Evolutionary conservation across 2,113 vertebrate genomes (phyloP).

Genomic region (Alexandromys fortis): DNA sequence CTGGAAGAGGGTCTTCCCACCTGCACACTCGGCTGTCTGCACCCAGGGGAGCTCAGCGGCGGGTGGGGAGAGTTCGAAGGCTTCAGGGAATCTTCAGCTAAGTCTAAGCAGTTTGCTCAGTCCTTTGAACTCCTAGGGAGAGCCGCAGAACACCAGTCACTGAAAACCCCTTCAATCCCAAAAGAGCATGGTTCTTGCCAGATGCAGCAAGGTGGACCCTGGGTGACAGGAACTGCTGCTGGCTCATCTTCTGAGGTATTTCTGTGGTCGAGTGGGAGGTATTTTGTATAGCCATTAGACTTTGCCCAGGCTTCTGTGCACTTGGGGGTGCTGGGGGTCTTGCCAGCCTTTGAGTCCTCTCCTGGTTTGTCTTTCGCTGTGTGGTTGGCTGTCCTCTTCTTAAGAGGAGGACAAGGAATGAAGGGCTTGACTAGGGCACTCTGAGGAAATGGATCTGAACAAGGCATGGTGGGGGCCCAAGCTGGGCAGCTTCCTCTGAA

Average conservation of each 20-base stretch:
- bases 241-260: slow-evolving; percentile 70
- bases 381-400: background rate
- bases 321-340: background rate
- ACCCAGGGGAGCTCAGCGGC: slow-evolving; percentile 52
- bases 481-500: background rate
- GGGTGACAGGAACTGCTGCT: background rate
- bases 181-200: background rate
- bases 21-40: background rate
- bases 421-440: background rate
- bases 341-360: background rate
- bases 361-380: background rate
- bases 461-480: background rate
- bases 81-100: slow-evolving; percentile 75
- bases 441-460: background rate
- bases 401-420: background rate
- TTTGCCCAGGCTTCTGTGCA: background rate
- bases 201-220: background rate
- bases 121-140: slow-evolving; percentile 34
- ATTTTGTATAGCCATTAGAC: background rate
- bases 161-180: fast-evolving
- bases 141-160: background rate
- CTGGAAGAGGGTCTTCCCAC: background rate
- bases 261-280: background rate
- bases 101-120: background rate
- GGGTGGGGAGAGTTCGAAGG: slow-evolving; percentile 85